These are phyloP conservation scores for Trimorus sp. DNA, from an alignment of 2,888 invertebrate species.

Conservation along the genomic window DNA sequence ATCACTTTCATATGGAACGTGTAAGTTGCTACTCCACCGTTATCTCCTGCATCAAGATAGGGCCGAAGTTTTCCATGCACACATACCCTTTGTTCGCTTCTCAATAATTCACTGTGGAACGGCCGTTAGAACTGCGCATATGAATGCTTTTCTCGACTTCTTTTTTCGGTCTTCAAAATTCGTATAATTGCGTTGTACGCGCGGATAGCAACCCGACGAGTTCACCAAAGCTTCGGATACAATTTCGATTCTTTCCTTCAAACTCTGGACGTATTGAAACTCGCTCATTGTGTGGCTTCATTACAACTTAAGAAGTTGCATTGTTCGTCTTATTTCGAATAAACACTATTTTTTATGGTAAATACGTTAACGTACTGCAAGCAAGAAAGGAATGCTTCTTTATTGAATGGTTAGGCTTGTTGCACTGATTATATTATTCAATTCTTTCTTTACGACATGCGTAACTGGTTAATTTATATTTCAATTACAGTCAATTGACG, in stretches of 20 bases:
- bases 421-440: too few relatives aligned
- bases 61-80: conserved; percentile 48
- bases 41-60: conserved; percentile 51
- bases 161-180: conserved; percentile 48
- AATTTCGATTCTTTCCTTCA: conserved; percentile 50
- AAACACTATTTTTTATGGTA: too few relatives aligned
- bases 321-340: background rate
- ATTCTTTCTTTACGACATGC: too few relatives aligned
- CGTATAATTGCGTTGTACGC: conserved; percentile 57
- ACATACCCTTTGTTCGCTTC: conserved; percentile 56
- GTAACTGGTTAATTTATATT: too few relatives aligned
- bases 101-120: conserved; percentile 61
- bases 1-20: conserved; percentile 61
- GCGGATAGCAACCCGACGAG: conserved; percentile 28
- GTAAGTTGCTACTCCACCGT: conserved; percentile 49
- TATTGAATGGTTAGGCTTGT: too few relatives aligned
- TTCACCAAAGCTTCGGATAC: conserved; percentile 23
- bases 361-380: too few relatives aligned
- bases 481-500: too few relatives aligned
- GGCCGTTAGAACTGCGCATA: conserved; percentile 42
- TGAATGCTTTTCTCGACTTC: conserved; percentile 45
- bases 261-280: background rate
- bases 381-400: too few relatives aligned
- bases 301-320: background rate
- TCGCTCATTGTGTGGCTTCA: conserved; percentile 5